Conservation (phyloP, 1,140 invertebrate genomes). For the Drosophila hydei region DNA sequence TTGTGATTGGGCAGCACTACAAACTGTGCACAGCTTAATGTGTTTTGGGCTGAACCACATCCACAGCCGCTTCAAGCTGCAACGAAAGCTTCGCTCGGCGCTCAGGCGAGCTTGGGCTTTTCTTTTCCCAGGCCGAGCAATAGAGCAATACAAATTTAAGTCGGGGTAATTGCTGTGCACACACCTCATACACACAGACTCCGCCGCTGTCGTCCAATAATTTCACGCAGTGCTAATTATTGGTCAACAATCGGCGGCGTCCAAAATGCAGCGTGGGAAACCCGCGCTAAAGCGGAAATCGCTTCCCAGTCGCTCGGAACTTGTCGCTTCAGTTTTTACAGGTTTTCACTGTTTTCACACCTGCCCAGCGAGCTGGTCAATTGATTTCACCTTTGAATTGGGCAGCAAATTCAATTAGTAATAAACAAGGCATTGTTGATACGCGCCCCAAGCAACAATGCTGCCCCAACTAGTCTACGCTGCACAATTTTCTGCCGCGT, state of each 20-base stretch:
- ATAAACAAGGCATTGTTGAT: slow-evolving; percentile 77
- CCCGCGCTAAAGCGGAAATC: slow-evolving; percentile 30
- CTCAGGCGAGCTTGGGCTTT: slow-evolving; percentile 27
- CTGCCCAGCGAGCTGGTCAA: slow-evolving; percentile 44
- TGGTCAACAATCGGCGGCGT: slow-evolving; percentile 62
- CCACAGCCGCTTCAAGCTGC: background rate
- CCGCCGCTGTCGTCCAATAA: slow-evolving; percentile 40
- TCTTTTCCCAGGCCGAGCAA: slow-evolving; percentile 59
- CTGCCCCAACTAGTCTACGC: slow-evolving; percentile 19
- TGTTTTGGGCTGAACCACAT: slow-evolving; percentile 7
- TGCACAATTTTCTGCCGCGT: slow-evolving; percentile 12
- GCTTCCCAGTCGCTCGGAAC: slow-evolving; percentile 11
- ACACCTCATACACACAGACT: slow-evolving; percentile 30
- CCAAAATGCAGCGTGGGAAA: slow-evolving; percentile 72
- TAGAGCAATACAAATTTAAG: slow-evolving; percentile 15
- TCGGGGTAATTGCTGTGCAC: slow-evolving; percentile 66
- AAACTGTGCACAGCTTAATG: slow-evolving; percentile 29
- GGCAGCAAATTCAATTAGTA: slow-evolving; percentile 75
- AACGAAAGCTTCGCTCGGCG: background rate
- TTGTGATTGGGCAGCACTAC: slow-evolving; percentile 69
- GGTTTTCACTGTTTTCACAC: slow-evolving; percentile 65
- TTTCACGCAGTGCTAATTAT: slow-evolving; percentile 82
- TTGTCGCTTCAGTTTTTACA: slow-evolving; percentile 58
- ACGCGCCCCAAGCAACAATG: slow-evolving; percentile 28
- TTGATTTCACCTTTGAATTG: slow-evolving; percentile 57